Percentiles rank a stretch among this genome's conserved stretches.
These are phyloP conservation scores for Drosophila histrio DNA, from an alignment of 2,888 invertebrate species.

Conservation along the genomic window DNA sequence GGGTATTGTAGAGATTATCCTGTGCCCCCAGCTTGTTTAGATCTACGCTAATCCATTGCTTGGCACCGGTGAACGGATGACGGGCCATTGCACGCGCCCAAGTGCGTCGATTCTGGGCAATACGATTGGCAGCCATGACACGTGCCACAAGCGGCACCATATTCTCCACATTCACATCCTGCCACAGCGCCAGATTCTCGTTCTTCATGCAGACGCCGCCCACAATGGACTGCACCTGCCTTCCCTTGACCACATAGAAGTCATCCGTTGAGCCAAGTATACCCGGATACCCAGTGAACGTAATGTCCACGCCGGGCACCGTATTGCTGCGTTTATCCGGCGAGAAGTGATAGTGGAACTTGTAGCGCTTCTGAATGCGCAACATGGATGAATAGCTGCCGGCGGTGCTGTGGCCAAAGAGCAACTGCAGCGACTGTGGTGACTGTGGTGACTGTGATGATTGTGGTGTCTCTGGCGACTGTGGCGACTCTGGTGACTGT, in stretches of 20 bases:
- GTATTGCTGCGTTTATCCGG: slow-evolving; percentile 84
- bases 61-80: slow-evolving; percentile 92
- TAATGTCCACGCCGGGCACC: slow-evolving; percentile 88
- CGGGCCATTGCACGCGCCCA: slow-evolving; percentile 90
- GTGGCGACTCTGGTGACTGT: slow-evolving; percentile 83
- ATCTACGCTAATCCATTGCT: slow-evolving; percentile 94
- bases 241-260: slow-evolving; percentile 89
- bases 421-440: slow-evolving; percentile 86
- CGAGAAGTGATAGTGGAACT: slow-evolving; percentile 89
- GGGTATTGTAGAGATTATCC: slow-evolving; percentile 67
- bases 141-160: slow-evolving; percentile 89
- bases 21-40: slow-evolving; percentile 85
- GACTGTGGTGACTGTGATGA: slow-evolving; percentile 84
- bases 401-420: slow-evolving; percentile 92
- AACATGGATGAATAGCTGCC: slow-evolving; percentile 93
- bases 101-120: slow-evolving; percentile 88
- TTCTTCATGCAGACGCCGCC: slow-evolving; percentile 92
- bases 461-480: slow-evolving; percentile 86
- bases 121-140: slow-evolving; percentile 92
- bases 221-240: slow-evolving; percentile 86
- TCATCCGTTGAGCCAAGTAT: slow-evolving; percentile 93
- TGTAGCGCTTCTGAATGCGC: slow-evolving; percentile 92
- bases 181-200: slow-evolving; percentile 89
- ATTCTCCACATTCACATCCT: slow-evolving; percentile 86
- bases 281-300: slow-evolving; percentile 94